These are phyloP conservation scores for Lasiurus borealis DNA, from an alignment of 2,113 vertebrate genomes.

Conservation along the genomic window DNA sequence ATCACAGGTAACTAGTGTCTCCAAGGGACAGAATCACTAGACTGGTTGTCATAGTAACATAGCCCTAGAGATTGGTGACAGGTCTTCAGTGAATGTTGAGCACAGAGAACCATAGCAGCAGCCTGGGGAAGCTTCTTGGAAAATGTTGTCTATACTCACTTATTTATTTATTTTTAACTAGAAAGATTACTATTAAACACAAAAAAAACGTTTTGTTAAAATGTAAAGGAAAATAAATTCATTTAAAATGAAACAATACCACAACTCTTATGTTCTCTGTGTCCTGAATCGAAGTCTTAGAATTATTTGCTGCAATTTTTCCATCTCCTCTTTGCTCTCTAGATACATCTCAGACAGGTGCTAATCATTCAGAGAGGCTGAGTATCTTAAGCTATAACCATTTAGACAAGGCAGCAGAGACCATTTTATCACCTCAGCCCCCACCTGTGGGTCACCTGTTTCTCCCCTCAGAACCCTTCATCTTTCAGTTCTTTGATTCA, in stretches of 20 bases:
- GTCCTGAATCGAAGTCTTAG: slow-evolving; percentile 6
- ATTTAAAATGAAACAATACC: slow-evolving; percentile 33
- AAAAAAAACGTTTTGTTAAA: not conserved
- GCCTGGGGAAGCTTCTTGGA: not conserved
- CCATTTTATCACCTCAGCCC: too few species aligned
- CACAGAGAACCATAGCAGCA: not conserved
- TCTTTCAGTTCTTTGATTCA: not conserved
- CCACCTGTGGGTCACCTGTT: not conserved
- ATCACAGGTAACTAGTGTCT: not conserved
- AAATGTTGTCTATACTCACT: slow-evolving; percentile 28
- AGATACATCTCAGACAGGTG: not conserved
- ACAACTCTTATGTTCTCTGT: not conserved
- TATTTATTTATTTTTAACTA: not conserved
- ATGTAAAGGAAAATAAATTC: slow-evolving; percentile 31
- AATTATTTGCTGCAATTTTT: not conserved
- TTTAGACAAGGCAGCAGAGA: not conserved
- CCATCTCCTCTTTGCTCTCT: not conserved
- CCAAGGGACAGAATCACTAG: not conserved
- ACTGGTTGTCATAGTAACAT: slow-evolving; percentile 22
- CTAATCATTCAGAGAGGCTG: not conserved
- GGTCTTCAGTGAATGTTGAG: not conserved
- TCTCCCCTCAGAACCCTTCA: not conserved
- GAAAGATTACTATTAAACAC: not conserved
- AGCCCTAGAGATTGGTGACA: not conserved
- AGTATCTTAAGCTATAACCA: not conserved